These are phyloP conservation scores for Anthophora plumipes DNA, from an alignment of 2,888 invertebrate genomes.

Conservation along the genomic window DNA sequence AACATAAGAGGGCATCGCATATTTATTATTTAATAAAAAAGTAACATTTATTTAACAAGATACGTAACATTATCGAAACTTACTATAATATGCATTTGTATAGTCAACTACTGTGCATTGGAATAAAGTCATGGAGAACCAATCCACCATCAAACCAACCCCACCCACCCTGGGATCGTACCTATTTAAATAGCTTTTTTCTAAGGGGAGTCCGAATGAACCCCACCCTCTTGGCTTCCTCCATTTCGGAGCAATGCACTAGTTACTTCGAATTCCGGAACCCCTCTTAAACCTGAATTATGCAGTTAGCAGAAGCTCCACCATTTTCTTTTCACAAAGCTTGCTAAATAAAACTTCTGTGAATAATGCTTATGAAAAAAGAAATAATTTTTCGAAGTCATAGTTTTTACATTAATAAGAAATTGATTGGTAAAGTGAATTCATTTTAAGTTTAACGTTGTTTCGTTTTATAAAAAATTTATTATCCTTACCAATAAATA, in stretches of 20 bases:
- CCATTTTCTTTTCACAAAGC: conserved; percentile 71
- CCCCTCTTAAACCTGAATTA: conserved; percentile 73
- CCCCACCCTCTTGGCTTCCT: conserved; percentile 71
- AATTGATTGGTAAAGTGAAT: not conserved
- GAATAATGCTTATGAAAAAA: not conserved
- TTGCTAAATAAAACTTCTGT: conserved; percentile 1
- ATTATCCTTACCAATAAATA: no score
- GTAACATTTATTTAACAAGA: conserved; percentile 22
- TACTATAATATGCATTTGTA: conserved; percentile 73
- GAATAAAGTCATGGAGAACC: conserved; percentile 81
- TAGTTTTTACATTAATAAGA: not conserved
- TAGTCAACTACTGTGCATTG: conserved; percentile 70
- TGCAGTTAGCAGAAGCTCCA: conserved; percentile 66
- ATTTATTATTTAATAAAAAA: not conserved
- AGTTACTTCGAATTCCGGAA: conserved; percentile 81
- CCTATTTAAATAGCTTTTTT: conserved; percentile 84
- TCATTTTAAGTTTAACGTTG: not conserved
- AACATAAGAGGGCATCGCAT: not conserved
- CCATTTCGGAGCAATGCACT: conserved; percentile 62
- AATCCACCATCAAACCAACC: conserved; percentile 76
- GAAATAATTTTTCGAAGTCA: not conserved
- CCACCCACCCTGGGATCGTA: conserved; percentile 77
- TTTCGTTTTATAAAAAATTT: no score
- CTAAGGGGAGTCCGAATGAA: conserved; percentile 79
- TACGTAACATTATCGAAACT: conserved; percentile 59